Base-by-base conservation (phyloP, 2,797 vertebrate species). In the Pangasius larnaudii region DNA sequence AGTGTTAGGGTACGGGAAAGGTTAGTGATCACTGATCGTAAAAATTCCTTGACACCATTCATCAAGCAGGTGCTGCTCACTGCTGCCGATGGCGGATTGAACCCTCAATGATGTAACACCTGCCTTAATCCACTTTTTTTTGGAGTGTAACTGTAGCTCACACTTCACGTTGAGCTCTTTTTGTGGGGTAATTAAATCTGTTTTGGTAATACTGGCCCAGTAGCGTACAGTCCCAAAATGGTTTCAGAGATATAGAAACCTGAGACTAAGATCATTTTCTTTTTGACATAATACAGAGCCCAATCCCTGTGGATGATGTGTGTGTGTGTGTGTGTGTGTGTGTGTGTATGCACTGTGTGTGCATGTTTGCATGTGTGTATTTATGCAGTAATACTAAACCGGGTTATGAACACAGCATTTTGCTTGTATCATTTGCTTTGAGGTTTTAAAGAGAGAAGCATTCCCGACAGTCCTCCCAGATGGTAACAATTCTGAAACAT, bases 401-500 rank as follows among this genome's bases (percentile, higher is more conserved):
- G 93, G 93, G 94, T 95, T 95, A 95, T 95, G 95, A 95, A 95
- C 93, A 93, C 94, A 91, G 93, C 93, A 80, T 95, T 96, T 95
- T 93, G 92, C 94, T 95, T 94, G 93, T 95, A 96, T 96, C 95
- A 95, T 95, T 96, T 94, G 93, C 94, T 96, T 96, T 96, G 96
- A 96, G 95, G 95, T 96, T 95, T 96, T 96, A 95, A 95, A 96
- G 94, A 95, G 95, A 95, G 94, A 94, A 95, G 94, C 93, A 91
- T 96, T 96, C 95, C 95, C 95, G 90, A 94, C 95, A 94, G 95
- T 95, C 94, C 91, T 92, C 90, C 95, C 96, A 96, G 95, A 95
- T 97, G 96, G 95, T 95, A 96, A 96, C 95, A 96, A 96, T 96
- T 96, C 94, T 95, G 94, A 89, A 95, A 95, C 94, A 95, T 95